phyloP scores from a whole-genome alignment of 2,888 invertebrate genomes.

The Macaria notata region DNA sequence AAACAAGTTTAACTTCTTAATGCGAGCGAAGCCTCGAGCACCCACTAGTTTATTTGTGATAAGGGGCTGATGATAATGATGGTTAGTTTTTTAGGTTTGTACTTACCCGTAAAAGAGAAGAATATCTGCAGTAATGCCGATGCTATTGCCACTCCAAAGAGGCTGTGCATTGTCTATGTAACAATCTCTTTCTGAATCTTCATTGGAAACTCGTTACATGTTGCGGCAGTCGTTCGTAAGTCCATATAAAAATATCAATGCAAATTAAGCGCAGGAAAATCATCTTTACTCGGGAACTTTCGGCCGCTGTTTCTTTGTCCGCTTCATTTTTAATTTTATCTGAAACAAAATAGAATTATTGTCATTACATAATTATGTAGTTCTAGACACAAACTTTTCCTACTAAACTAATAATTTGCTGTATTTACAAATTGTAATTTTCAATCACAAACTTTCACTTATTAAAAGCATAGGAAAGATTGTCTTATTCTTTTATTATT shows the following conservation, averaged over 20 bases:
- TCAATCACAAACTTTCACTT: too few relatives aligned
- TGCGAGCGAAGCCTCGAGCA: too few relatives aligned
- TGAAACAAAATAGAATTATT: slow-evolving; percentile 43
- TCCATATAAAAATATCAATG: slow-evolving; percentile 1
- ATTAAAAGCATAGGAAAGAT: too few relatives aligned
- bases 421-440: too few relatives aligned
- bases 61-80: too few relatives aligned
- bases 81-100: background rate
- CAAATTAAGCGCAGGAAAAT: background rate
- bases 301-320: slow-evolving; percentile 34
- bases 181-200: slow-evolving; percentile 56
- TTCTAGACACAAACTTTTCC: too few relatives aligned
- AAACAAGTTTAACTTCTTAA: too few relatives aligned
- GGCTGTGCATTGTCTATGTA: slow-evolving; percentile 75
- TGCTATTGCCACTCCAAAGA: slow-evolving; percentile 67
- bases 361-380: too few relatives aligned
- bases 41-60: too few relatives aligned
- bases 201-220: slow-evolving; percentile 63
- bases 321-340: slow-evolving; percentile 48
- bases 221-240: slow-evolving; percentile 14
- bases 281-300: slow-evolving; percentile 20
- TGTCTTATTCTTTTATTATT: too few relatives aligned
- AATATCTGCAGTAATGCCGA: slow-evolving; percentile 73
- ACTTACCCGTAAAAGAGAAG: slow-evolving; percentile 64
- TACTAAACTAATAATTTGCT: too few relatives aligned